Evolutionary conservation across 2,888 invertebrate species (phyloP).

Genomic region (Aromia moschata): DNA sequence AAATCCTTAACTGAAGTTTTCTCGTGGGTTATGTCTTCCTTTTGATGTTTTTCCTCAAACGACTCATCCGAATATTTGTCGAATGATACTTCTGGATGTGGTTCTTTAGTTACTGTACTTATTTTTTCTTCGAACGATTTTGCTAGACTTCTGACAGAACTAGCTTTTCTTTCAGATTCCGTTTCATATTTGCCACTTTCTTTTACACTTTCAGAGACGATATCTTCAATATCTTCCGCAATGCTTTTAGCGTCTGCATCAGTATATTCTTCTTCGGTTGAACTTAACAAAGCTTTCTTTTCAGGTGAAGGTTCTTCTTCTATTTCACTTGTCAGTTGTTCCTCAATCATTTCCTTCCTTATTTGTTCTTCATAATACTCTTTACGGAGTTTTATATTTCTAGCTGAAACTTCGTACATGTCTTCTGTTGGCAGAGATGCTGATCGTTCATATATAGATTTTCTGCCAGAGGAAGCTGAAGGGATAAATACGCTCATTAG

Average conservation of each 20-base stretch:
- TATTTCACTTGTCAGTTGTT: slow-evolving; percentile 63
- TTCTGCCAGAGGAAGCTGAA: slow-evolving; percentile 53
- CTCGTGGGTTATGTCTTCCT: slow-evolving; percentile 28
- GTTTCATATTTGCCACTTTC: slow-evolving; percentile 28
- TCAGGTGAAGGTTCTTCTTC: slow-evolving; percentile 65
- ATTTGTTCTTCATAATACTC: slow-evolving; percentile 71
- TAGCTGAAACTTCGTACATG: slow-evolving; percentile 65
- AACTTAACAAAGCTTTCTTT: slow-evolving; percentile 58
- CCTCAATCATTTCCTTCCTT: slow-evolving; percentile 68
- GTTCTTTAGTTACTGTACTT: not conserved
- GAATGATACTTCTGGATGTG: slow-evolving; percentile 1
- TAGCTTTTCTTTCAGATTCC: slow-evolving; percentile 18
- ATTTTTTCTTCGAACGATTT: slow-evolving; percentile 40
- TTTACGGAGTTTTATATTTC: slow-evolving; percentile 67
- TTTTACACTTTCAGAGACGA: slow-evolving; percentile 36
- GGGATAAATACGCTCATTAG: slow-evolving; percentile 62
- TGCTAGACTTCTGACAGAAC: slow-evolving; percentile 43
- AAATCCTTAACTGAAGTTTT: slow-evolving; percentile 50
- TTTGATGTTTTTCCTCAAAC: slow-evolving; percentile 11
- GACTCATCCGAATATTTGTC: not conserved
- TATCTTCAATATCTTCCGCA: slow-evolving; percentile 39
- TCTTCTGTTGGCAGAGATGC: slow-evolving; percentile 65
- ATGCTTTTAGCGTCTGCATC: slow-evolving; percentile 39
- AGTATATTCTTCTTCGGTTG: slow-evolving; percentile 44
- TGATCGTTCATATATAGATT: slow-evolving; percentile 63